phyloP scores from a whole-genome alignment of 2,797 vertebrate genomes.

The Anomalospiza imberbis region DNA sequence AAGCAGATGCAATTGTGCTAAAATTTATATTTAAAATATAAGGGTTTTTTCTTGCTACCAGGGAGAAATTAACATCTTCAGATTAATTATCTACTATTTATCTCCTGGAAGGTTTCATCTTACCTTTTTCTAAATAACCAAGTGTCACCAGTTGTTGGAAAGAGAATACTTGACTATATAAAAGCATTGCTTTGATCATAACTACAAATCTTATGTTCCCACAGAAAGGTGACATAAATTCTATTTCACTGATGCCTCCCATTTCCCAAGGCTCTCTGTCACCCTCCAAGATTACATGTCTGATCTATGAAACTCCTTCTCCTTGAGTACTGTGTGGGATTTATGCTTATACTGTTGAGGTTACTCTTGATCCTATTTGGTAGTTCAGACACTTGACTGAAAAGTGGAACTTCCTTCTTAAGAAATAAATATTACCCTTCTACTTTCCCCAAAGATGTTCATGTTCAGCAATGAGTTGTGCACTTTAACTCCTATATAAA shows the following conservation, averaged over 20 bases:
- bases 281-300: not conserved
- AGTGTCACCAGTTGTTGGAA: not conserved
- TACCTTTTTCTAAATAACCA: not conserved
- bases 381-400: not conserved
- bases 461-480: not conserved
- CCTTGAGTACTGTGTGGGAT: not conserved
- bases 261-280: not conserved
- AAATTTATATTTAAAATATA: not conserved
- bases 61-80: not conserved
- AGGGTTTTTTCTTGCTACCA: not conserved
- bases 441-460: not conserved
- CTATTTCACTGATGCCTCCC: not conserved
- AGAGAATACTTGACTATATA: not conserved
- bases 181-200: not conserved
- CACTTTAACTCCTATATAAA: not conserved
- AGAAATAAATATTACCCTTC: not conserved
- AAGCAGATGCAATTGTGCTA: not conserved
- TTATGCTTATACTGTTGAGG: not conserved
- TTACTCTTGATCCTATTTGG: not conserved
- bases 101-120: not conserved
- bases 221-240: not conserved
- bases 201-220: not conserved
- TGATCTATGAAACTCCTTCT: not conserved
- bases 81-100: not conserved
- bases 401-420: not conserved